Evolutionary conservation across 2,797 vertebrate species (phyloP).

Genomic region (Rhinogobio ventralis): DNA sequence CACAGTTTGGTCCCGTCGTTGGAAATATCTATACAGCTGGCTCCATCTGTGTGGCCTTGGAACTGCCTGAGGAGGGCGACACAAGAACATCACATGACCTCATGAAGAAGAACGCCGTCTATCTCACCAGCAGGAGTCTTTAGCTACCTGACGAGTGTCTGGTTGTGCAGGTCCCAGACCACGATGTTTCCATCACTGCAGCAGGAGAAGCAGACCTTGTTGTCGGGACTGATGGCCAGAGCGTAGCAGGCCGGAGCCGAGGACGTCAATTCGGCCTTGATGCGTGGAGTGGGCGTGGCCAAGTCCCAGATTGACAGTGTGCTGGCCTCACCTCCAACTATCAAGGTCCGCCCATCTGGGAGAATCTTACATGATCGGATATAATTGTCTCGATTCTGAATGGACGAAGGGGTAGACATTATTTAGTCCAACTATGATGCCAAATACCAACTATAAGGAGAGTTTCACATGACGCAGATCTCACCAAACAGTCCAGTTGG

Average conservation of each 20-base stretch:
- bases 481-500: conserved; percentile 95
- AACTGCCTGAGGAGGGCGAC: conserved; percentile 83
- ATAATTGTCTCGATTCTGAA: conserved; percentile 95
- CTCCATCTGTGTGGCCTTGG: conserved; percentile 94
- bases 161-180: conserved; percentile 96
- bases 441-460: neutral
- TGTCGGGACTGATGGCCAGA: conserved; percentile 94
- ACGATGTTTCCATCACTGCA: conserved; percentile 96
- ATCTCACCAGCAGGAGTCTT: neutral
- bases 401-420: neutral
- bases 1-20: conserved; percentile 96
- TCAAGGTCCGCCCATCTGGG: conserved; percentile 92
- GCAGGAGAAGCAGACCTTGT: conserved; percentile 98
- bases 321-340: conserved; percentile 94
- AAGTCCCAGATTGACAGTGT: conserved; percentile 97
- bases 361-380: conserved; percentile 96
- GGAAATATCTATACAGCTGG: conserved; percentile 98
- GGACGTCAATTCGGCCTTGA: conserved; percentile 94
- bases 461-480: conserved; percentile 22
- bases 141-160: conserved; percentile 92
- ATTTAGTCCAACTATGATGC: neutral
- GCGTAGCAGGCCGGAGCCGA: conserved; percentile 95
- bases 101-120: neutral
- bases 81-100: conserved; percentile 1
- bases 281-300: conserved; percentile 92